Conservation (phyloP, 2,888 invertebrate species). For the Caradrina clavipalpis region DNA sequence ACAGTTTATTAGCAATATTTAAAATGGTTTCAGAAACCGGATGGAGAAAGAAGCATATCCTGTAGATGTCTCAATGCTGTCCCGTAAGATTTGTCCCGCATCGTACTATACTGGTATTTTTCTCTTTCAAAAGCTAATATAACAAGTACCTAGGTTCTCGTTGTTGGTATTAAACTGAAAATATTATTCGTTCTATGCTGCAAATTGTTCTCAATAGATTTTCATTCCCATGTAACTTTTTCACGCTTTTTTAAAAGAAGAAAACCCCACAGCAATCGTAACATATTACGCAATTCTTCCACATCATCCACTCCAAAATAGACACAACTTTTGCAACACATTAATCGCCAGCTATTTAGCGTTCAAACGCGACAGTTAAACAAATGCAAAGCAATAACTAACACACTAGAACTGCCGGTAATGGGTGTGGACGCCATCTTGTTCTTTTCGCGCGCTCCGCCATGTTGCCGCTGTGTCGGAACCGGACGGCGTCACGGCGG, state of each 20-base stretch:
- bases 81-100: too few relatives aligned
- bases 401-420: slow-evolving; percentile 75
- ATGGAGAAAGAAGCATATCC: background rate
- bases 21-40: background rate
- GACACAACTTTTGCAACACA: slow-evolving; percentile 42
- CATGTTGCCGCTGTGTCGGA: slow-evolving; percentile 69
- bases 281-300: slow-evolving; percentile 26
- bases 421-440: slow-evolving; percentile 76
- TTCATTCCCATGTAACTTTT: background rate
- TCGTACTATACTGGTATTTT: background rate
- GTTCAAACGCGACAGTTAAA: slow-evolving; percentile 65
- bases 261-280: background rate
- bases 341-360: slow-evolving; percentile 65
- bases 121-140: background rate
- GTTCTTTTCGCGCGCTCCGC: slow-evolving; percentile 74
- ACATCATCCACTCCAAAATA: slow-evolving; percentile 26
- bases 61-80: background rate
- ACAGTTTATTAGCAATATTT: background rate
- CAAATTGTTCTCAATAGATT: background rate
- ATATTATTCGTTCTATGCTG: background rate
- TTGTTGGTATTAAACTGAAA: background rate
- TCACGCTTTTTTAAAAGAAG: slow-evolving; percentile 4
- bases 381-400: slow-evolving; percentile 76
- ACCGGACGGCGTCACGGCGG: slow-evolving; percentile 85
- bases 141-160: background rate